Base-by-base conservation (phyloP, 1,140 invertebrate genomes). In the Heliconius melpomene region DNA sequence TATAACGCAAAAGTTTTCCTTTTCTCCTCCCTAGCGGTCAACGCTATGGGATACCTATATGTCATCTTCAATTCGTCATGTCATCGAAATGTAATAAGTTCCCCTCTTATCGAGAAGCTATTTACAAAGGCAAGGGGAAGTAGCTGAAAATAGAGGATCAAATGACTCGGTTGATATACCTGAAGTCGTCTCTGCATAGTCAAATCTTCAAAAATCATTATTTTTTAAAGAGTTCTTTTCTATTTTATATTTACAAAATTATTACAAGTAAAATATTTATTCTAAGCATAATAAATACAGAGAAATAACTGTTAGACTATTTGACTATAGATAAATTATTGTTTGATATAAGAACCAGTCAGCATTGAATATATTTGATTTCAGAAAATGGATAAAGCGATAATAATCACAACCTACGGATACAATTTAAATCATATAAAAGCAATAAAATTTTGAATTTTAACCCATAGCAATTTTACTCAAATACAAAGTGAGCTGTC, bases 11-110 rank as follows among this genome's bases (percentile, higher is more conserved):
- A 66, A 29, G 13, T 66, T 66, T 29, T 7, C 40, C 40, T 78
- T 74, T 81, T 46, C 70, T 74, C 38, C 23, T 26, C 52, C 66
- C 52, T 60, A 78, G 79, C 79, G 85, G 85, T 84, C 85, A 86
- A 83, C 82, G 79, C 78, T 82, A 78, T 73, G 54, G 66, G 52
- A 74, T 71, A 74, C 77, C 82, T 81, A 79, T 81, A 82, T 84
- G 88, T 89, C 88, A 89, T 90, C 88, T 90, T 81, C 87, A 89
- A 94, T 94, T 91, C 90, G 88, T 90, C 90, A 83, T 91, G 90
- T 94, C 92, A 94, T 94, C 91, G 87, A 92, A 94, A 94, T 89
- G 92, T 90, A 93, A 93, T 93, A 92, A 93, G 89, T 91, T 88
- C 90, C 90, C 91, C 87, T 86, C 82, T 81, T 86, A 88, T 89